Percentiles rank a stretch among this genome's conserved stretches.
phyloP scores from a whole-genome alignment of 2,113 vertebrate species.

The human region GRCh38 chr11:10204001-10204500 shows the following conservation, averaged over 20 bases:
- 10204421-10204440: too few species aligned
- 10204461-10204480: too few species aligned
- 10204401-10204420: too few species aligned
- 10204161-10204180: background rate
- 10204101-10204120: conserved; percentile 18
- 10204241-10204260: background rate
- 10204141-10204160: background rate
- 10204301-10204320: background rate
- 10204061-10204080: background rate
- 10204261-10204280: background rate
- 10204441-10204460: too few species aligned
- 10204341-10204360: background rate
- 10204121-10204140: background rate
- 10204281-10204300: background rate
- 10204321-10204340: background rate
- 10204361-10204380: too few species aligned
- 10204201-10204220: background rate
- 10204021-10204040: background rate
- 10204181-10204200: background rate
- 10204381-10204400: too few species aligned
- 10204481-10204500: too few species aligned
- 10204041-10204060: background rate
- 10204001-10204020: background rate
- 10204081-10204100: background rate
- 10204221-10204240: conserved; percentile 18